Conservation (phyloP, 2,113 vertebrate genomes). For the Corythornis cristatus region DNA sequence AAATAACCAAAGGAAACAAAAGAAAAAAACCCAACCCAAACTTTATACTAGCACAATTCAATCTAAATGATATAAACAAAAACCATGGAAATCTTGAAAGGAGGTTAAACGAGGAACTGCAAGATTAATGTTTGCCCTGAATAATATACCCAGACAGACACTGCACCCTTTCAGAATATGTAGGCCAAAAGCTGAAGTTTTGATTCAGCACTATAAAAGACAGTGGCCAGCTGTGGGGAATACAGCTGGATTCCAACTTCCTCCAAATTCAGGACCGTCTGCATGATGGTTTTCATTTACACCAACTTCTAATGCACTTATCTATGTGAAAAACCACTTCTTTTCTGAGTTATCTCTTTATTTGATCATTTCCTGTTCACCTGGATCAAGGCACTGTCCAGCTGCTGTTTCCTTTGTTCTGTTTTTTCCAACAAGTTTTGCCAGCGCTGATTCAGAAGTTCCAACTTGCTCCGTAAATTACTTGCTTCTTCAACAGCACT, state of each 20-base stretch:
- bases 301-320: background rate
- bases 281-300: background rate
- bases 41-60: background rate
- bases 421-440: constrained; percentile 90
- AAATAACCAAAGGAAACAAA: background rate
- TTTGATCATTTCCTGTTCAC: constrained; percentile 71
- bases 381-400: constrained; percentile 92
- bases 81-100: background rate
- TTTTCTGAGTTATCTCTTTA: background rate
- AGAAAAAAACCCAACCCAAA: background rate
- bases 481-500: constrained; percentile 95
- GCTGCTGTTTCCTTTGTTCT: constrained; percentile 88
- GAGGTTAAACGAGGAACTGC: background rate
- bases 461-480: constrained; percentile 87
- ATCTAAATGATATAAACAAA: background rate
- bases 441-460: constrained; percentile 92
- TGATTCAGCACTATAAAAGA: background rate
- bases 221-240: background rate
- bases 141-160: background rate
- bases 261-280: background rate
- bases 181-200: background rate
- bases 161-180: background rate
- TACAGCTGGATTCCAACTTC: background rate
- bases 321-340: background rate
- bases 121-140: background rate